Evolutionary conservation across 2,113 vertebrate species (phyloP).

Genomic region (Eolophus roseicapilla): DNA sequence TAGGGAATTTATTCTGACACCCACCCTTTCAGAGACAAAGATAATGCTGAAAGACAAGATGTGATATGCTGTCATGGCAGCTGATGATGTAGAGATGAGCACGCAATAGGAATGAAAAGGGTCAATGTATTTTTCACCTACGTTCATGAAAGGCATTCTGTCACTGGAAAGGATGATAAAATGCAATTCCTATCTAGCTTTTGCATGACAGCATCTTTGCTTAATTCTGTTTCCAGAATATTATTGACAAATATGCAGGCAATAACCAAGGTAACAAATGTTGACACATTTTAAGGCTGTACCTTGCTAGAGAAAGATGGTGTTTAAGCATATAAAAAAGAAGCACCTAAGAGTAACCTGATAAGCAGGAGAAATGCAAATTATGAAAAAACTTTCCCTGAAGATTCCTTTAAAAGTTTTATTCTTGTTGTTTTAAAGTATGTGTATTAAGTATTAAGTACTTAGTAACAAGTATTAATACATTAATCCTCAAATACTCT

Average conservation of each 20-base stretch:
- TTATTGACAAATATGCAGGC: neutral
- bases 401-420: neutral
- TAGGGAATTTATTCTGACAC: neutral
- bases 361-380: neutral
- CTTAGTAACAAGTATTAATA: neutral
- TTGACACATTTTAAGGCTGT: neutral
- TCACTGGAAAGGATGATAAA: neutral
- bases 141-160: neutral
- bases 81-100: neutral
- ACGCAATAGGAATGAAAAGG: neutral
- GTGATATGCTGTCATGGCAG: neutral
- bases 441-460: no score
- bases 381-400: neutral
- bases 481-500: neutral
- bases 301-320: neutral
- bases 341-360: neutral
- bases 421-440: neutral
- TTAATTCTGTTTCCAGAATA: neutral
- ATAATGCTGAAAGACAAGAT: neutral
- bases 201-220: neutral
- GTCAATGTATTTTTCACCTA: neutral
- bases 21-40: neutral
- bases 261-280: neutral
- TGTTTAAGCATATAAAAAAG: neutral
- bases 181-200: neutral